phyloP scores from a whole-genome alignment of 2,797 vertebrate genomes.

The Falco columbarius region DNA sequence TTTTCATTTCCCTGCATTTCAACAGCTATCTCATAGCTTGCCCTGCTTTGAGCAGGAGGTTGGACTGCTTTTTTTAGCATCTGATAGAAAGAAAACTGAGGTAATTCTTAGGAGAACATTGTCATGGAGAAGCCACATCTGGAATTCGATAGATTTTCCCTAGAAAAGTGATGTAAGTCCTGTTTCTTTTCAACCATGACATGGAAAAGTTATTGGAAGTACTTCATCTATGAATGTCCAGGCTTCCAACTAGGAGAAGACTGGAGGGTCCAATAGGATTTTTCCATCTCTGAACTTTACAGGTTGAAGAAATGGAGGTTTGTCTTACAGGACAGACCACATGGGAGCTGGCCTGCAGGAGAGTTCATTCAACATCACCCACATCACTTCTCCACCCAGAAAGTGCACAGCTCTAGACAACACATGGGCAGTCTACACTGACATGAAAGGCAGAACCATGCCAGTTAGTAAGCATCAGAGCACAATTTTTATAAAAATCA shows the following conservation, averaged over 20 bases:
- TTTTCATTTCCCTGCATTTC: not conserved
- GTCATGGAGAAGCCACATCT: not conserved
- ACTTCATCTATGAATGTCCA: not conserved
- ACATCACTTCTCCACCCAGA: not conserved
- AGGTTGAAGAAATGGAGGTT: not conserved
- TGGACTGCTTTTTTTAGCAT: not conserved
- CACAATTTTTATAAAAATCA: not conserved
- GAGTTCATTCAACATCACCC: not conserved
- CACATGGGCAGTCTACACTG: not conserved
- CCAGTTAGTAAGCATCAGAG: not conserved
- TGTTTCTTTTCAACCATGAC: not conserved
- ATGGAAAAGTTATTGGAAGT: not conserved
- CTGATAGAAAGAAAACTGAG: not conserved
- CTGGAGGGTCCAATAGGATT: not conserved
- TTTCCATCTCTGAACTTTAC: not conserved
- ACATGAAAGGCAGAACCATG: not conserved
- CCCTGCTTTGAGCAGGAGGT: not conserved
- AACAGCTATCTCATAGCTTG: not conserved
- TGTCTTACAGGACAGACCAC: not conserved
- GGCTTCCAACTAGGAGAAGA: not conserved
- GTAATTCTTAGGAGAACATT: not conserved
- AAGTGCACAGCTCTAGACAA: not conserved
- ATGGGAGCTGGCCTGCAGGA: not conserved
- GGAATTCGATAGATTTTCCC: not conserved
- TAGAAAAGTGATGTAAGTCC: not conserved